Evolutionary conservation across 2,797 vertebrate species (phyloP).

Genomic region (Anisognathus igniventris): DNA sequence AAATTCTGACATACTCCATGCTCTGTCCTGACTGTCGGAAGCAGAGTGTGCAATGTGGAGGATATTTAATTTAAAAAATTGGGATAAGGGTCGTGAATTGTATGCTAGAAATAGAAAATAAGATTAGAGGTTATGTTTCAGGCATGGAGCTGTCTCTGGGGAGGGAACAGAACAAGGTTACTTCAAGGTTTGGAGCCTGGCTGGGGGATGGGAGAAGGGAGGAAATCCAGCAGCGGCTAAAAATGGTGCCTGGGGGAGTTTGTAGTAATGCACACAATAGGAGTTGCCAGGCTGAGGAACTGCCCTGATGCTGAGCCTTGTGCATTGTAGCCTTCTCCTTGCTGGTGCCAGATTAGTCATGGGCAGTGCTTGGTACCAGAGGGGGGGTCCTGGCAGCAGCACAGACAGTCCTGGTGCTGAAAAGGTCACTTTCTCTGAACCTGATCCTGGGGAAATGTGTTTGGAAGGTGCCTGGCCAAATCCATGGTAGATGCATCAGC

Average conservation of each 20-base stretch:
- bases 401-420: neutral
- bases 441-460: neutral
- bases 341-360: neutral
- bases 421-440: neutral
- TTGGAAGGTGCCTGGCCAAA: neutral
- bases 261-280: neutral
- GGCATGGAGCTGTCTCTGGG: slow-evolving; percentile 30
- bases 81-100: slow-evolving; percentile 63
- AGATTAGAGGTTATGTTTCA: slow-evolving; percentile 69
- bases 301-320: neutral
- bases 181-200: slow-evolving; percentile 55
- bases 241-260: neutral
- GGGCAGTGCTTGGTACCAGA: neutral
- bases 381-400: neutral
- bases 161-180: slow-evolving; percentile 46
- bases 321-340: neutral
- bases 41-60: neutral
- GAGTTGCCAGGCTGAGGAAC: neutral
- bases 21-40: neutral
- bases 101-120: slow-evolving; percentile 66
- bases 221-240: slow-evolving; percentile 32
- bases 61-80: slow-evolving; percentile 60
- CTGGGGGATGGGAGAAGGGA: slow-evolving; percentile 42
- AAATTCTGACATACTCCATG: neutral
- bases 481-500: neutral